Conservation (phyloP, 2,797 vertebrate genomes). For the Parotocinclus haroldoi region DNA sequence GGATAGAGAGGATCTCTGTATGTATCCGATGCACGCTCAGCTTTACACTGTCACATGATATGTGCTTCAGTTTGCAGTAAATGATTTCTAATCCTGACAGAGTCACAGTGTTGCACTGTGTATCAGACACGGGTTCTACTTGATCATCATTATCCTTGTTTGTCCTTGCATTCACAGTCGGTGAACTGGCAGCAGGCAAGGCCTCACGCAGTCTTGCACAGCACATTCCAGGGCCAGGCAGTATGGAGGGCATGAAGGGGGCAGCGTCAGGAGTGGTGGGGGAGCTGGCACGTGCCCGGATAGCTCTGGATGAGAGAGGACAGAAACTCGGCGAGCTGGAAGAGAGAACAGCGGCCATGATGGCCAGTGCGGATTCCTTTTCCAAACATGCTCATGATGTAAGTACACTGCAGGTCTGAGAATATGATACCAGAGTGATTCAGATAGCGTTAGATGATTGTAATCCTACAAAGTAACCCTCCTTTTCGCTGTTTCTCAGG, state of each 20-base stretch:
- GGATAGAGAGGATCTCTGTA: constrained; percentile 96
- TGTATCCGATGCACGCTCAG: constrained; percentile 59
- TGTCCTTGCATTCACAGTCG: constrained; percentile 70
- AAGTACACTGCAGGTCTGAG: constrained; percentile 29
- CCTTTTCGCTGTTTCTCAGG: constrained; percentile 62
- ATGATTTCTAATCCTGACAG: background rate
- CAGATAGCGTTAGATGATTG: background rate
- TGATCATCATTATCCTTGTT: constrained; percentile 11
- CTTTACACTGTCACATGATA: no score
- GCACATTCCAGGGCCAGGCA: constrained; percentile 91
- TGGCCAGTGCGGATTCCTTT: constrained; percentile 91
- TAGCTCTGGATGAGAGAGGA: constrained; percentile 94
- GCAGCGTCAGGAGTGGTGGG: constrained; percentile 92
- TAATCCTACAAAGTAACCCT: background rate
- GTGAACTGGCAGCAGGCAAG: constrained; percentile 86
- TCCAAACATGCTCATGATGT: constrained; percentile 96
- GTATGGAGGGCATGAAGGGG: constrained; percentile 95
- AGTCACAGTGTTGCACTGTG: background rate
- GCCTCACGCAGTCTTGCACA: constrained; percentile 91
- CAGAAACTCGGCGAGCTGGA: constrained; percentile 95
- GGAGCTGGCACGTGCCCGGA: constrained; percentile 87
- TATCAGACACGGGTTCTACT: background rate
- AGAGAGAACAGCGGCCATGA: constrained; percentile 92
- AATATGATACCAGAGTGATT: background rate
- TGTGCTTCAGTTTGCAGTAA: background rate